Base-by-base conservation (phyloP, 2,797 vertebrate species). In the Mormyrus hasselquistii region DNA sequence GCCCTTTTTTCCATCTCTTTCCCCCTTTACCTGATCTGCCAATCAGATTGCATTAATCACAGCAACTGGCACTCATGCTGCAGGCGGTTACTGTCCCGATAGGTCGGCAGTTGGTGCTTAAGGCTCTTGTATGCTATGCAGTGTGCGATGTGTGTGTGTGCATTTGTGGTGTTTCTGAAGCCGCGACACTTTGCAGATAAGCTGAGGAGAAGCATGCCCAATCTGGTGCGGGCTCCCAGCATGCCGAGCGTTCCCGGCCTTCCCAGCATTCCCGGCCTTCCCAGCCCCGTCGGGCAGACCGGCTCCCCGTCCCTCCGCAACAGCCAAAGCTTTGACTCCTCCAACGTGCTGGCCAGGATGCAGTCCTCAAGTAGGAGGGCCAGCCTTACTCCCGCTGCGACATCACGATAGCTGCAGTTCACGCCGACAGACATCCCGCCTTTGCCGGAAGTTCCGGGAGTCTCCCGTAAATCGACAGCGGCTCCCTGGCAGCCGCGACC, bases 301-400 rank as follows among this genome's bases (percentile, higher is more conserved):
- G 93, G 93, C 14, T 96, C 97, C 62, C 96, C 97, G 1, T 95
- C 97, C 90, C 79, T 99, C 88, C 95, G 98, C 91, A 98, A 95
- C 92, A 99, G 98, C 93, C 97, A 98, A 94, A 99, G 98, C 93
- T 99, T 99, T 93, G 98, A 99, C 94, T 99, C 98, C 1, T 97
- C 97, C 90, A 98, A 94, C 87, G 97, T 97, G 41, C 94, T 98
- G 52, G 94, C 97, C 90, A 97, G 97, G 92, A 96, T 98, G 92
- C 98, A 98, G 90, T 98, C 98, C 0, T 96, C 96, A 93, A 98
- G 98, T 99, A 96, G 97, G 98, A 88, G 49, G 2, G 87, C 29
- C 12, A 7, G 1, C 65, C 65, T 38, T 29, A 38, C 76, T 59
- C 88, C 88, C 65, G 1, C 10, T 89, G 19, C 38, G 50, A 19